Conservation (phyloP, 2,888 invertebrate species). For the Xylota sylvarum region DNA sequence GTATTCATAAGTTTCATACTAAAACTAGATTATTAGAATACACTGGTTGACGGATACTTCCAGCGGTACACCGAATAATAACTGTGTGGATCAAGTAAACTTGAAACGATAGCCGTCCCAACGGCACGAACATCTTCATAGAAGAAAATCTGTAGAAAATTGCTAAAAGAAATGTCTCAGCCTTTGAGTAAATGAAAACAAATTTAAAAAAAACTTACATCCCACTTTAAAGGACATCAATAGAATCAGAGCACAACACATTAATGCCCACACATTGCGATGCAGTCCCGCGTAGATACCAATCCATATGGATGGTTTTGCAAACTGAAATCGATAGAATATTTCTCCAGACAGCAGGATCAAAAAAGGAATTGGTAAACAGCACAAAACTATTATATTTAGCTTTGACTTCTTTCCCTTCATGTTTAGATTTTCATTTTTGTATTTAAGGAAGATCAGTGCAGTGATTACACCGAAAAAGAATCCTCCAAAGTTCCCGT, state of each 20-base stretch:
- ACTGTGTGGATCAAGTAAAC: slow-evolving; percentile 82
- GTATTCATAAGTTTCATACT: slow-evolving; percentile 78
- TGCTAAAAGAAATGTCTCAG: slow-evolving; percentile 75
- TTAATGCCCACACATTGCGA: slow-evolving; percentile 83
- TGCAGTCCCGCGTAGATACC: slow-evolving; percentile 84
- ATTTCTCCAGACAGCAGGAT: slow-evolving; percentile 80
- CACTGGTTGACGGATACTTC: slow-evolving; percentile 79
- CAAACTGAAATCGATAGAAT: slow-evolving; percentile 81
- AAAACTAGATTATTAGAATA: slow-evolving; percentile 79
- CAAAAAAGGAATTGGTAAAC: slow-evolving; percentile 73
- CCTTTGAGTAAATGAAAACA: not conserved
- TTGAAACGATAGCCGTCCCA: slow-evolving; percentile 82
- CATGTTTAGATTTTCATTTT: slow-evolving; percentile 47
- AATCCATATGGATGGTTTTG: slow-evolving; percentile 82
- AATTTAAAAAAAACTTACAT: slow-evolving; percentile 79
- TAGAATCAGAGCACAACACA: slow-evolving; percentile 80
- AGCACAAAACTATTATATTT: slow-evolving; percentile 78
- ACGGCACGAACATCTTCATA: slow-evolving; percentile 79
- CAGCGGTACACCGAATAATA: slow-evolving; percentile 78
- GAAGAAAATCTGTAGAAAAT: slow-evolving; percentile 79
- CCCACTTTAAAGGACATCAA: slow-evolving; percentile 82
- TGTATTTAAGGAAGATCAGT: slow-evolving; percentile 79
- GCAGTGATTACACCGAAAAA: slow-evolving; percentile 81
- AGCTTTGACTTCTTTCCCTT: slow-evolving; percentile 77
- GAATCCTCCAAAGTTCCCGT: slow-evolving; percentile 83